Evolutionary conservation across 2,113 vertebrate genomes (phyloP).

Genomic region (Calcarius ornatus): DNA sequence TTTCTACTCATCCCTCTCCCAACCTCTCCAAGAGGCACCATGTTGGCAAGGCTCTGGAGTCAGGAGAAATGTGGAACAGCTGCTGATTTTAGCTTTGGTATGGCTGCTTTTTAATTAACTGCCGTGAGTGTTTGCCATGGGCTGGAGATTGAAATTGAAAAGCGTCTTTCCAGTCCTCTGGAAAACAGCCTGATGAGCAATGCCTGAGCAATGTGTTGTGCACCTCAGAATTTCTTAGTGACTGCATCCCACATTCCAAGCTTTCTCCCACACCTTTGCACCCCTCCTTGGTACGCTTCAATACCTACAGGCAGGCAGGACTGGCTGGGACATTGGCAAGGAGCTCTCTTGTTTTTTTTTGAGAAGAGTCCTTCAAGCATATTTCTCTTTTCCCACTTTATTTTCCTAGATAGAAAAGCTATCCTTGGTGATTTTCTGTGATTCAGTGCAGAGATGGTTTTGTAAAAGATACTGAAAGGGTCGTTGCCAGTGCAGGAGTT

Average conservation of each 20-base stretch:
- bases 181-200: neutral
- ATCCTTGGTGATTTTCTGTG: neutral
- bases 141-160: neutral
- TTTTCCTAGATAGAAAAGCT: neutral
- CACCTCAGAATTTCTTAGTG: neutral
- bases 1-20: neutral
- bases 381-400: neutral
- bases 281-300: accelerated
- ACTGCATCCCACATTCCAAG: neutral
- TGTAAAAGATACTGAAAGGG: neutral
- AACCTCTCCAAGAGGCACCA: accelerated
- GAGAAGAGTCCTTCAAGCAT: neutral
- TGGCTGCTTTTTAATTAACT: neutral
- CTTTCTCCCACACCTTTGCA: neutral
- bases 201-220: neutral
- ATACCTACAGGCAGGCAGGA: neutral
- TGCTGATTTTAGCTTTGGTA: neutral
- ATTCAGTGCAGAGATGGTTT: neutral
- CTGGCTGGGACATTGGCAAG: neutral
- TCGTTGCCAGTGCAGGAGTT: neutral
- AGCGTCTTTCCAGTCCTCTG: neutral
- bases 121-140: neutral
- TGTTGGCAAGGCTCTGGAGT: neutral
- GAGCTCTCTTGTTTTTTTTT: neutral
- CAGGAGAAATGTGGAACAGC: neutral